phyloP scores from a whole-genome alignment of 2,888 invertebrate genomes.

The Protophormia terraenovae region DNA sequence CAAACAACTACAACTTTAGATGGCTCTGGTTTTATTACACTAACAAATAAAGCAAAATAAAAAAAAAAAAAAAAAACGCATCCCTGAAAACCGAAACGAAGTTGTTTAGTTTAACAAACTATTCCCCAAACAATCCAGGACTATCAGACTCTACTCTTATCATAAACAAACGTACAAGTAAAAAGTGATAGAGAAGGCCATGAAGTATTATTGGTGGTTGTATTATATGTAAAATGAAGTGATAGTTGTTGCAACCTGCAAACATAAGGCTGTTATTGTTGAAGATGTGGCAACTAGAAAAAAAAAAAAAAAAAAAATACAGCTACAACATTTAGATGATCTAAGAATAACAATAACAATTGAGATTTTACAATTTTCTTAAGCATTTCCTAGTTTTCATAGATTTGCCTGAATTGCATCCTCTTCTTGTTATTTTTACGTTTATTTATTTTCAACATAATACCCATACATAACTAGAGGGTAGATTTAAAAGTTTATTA shows the following conservation, averaged over 20 bases:
- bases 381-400: conserved; percentile 26
- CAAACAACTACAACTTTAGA: conserved; percentile 36
- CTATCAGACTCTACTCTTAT: conserved; percentile 12
- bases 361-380: conserved; percentile 61
- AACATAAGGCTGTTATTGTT: conserved; percentile 14
- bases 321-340: conserved; percentile 42
- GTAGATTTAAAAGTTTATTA: neutral
- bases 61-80: conserved; percentile 21
- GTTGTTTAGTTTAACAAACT: conserved; percentile 55
- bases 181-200: neutral
- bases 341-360: conserved; percentile 61
- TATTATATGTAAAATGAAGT: neutral
- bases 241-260: conserved; percentile 17
- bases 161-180: conserved; percentile 27
- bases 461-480: neutral
- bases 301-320: neutral
- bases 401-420: conserved; percentile 16
- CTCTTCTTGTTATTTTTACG: conserved; percentile 30
- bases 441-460: neutral
- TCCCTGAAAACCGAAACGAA: conserved; percentile 48
- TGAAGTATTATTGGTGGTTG: neutral
- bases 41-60: conserved; percentile 30
- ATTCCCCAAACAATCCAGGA: conserved; percentile 51
- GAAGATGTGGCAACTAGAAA: neutral
- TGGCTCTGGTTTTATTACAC: conserved; percentile 56